Evolutionary conservation across 2,888 invertebrate species (phyloP).

Genomic region (Ichneumoninae sp.): DNA sequence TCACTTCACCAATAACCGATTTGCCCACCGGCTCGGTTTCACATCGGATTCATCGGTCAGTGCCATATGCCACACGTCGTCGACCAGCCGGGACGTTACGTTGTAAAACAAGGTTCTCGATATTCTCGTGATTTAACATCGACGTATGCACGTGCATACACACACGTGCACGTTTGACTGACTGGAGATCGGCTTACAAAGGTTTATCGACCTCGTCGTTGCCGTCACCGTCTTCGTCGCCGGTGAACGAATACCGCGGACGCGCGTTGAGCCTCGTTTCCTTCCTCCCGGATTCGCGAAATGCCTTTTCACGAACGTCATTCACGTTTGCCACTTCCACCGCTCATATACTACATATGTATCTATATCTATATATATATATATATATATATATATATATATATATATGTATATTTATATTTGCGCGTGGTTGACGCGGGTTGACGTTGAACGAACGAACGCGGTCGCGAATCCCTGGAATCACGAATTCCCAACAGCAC

Average conservation of each 20-base stretch:
- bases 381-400: constrained; percentile 1
- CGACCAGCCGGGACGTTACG: constrained; percentile 65
- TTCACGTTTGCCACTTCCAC: constrained; percentile 30
- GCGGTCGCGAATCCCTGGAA: constrained; percentile 57
- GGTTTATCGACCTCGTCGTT: constrained; percentile 62
- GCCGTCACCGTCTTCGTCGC: constrained; percentile 53
- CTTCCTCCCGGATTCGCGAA: constrained; percentile 35
- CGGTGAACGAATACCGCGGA: constrained; percentile 40
- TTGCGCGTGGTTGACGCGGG: constrained; percentile 20
- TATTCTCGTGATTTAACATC: constrained; percentile 67
- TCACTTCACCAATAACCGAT: not conserved
- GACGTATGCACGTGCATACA: not conserved
- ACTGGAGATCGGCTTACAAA: constrained; percentile 9
- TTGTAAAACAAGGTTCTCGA: constrained; percentile 75
- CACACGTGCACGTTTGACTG: constrained; percentile 5
- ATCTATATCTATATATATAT: constrained; percentile 10
- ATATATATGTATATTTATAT: not conserved
- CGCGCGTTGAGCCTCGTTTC: constrained; percentile 39
- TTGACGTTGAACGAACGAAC: constrained; percentile 60
- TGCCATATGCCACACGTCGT: constrained; percentile 60
- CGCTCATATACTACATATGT: not conserved
- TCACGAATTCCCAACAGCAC: constrained; percentile 52
- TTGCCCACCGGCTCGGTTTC: not conserved
- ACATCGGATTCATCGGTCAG: not conserved
- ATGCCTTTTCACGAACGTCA: constrained; percentile 55